Evolutionary conservation across 2,797 vertebrate species (phyloP), one percentile per base, ranked within the genome.

Genomic region (Danio tinwini): DNA sequence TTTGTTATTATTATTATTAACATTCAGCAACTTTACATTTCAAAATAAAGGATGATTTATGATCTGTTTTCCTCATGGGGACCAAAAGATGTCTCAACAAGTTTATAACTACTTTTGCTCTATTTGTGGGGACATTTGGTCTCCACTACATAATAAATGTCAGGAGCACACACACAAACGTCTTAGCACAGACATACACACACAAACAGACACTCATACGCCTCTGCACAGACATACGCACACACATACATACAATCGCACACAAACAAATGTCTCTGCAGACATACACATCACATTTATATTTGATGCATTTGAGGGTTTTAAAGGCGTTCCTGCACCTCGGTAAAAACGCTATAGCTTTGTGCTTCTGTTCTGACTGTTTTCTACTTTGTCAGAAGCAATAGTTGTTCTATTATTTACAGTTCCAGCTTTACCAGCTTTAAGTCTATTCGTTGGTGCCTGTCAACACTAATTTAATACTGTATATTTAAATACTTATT

Each of bases 231-330:
- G 29, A 29, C 29, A 29, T 29, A 29, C 29, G 29, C 29, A 29
- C 29, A 39, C 56, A 67, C 68, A 67, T n/a, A 21, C 80, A 44
- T 29, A 55, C 61, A 4, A 12, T 19, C 45, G n/a, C 56, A 64
- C 56, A 61, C 37, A 79, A 16, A 64, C 56, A 53, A n/a, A n/a
- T 17, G 59, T n/a, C 17, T 37, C 47, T 49, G 58, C 40, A 14
- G 50, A 56, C 39, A 71, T 10, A 77, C 63, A 78, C 73, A 45
- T 65, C 12, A 0, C 71, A 76, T 78, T 45, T 73, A 76, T 76
- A 69, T 73, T 82, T 83, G 58, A 80, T 85, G 72, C 17, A 1
- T 49, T 58, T 10, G 44, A 77, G 7, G 21, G 44, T 50, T 44
- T 56, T 59, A 29, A 59, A 75, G 55, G 13, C n/a, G 11, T 10